Percentiles rank a stretch among this genome's conserved stretches.
Evolutionary conservation across 30 jellyfish, hydroid and myxozoan genomes (phyloP).

Genomic region (Haliclystus octoradiatus): DNA sequence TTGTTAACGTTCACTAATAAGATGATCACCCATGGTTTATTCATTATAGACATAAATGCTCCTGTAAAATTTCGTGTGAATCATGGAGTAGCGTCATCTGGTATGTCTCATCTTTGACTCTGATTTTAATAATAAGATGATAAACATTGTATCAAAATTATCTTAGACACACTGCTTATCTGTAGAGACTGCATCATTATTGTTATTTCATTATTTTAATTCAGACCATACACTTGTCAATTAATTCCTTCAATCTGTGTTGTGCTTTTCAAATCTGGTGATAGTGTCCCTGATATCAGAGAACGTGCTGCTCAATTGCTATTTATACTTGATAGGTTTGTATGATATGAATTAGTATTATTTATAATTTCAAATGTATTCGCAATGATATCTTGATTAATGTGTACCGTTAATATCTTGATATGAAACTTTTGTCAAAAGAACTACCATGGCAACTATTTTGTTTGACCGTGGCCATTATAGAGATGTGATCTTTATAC

Average conservation of each 20-base stretch:
- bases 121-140: too few species aligned
- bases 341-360: too few species aligned
- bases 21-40: too few species aligned
- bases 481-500: too few species aligned
- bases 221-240: conserved; percentile 84
- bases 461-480: too few species aligned
- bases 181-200: background rate
- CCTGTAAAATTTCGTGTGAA: too few species aligned
- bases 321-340: conserved; percentile 86
- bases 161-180: background rate
- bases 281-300: conserved; percentile 80
- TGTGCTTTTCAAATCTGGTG: conserved; percentile 91
- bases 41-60: too few species aligned
- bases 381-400: too few species aligned
- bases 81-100: too few species aligned
- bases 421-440: background rate
- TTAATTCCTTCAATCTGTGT: conserved; percentile 89
- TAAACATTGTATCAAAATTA: background rate
- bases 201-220: background rate
- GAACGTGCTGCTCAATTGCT: conserved; percentile 96
- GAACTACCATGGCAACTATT: background rate
- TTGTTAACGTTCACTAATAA: too few species aligned
- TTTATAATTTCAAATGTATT: too few species aligned
- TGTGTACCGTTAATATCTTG: background rate
- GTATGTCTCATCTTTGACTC: too few species aligned